These are phyloP conservation scores for Sialis lutaria DNA, from an alignment of 2,888 invertebrate genomes.

Conservation along the genomic window DNA sequence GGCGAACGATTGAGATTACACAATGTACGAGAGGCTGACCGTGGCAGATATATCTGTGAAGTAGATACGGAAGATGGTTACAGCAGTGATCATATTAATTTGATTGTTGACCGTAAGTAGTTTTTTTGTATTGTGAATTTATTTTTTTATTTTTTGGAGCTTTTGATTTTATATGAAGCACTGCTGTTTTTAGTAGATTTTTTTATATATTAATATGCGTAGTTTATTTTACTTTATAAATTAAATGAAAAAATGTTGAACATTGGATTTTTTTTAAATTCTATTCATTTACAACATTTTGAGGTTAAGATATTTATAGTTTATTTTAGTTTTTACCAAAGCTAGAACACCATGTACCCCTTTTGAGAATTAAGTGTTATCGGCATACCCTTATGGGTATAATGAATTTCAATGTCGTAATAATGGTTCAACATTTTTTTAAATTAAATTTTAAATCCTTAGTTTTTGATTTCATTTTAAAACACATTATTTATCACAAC, in stretches of 20 bases:
- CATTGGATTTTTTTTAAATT: background rate
- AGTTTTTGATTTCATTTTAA: no score
- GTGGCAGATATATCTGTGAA: conserved; percentile 67
- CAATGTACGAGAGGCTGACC: conserved; percentile 46
- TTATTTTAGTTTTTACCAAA: no score
- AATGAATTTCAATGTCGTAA: no score
- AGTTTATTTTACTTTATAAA: no score
- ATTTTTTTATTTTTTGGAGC: background rate
- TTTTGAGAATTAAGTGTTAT: no score
- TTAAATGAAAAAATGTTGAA: no score
- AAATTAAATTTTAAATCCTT: no score
- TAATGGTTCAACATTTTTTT: no score
- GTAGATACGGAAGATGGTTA: conserved; percentile 31
- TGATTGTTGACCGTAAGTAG: conserved; percentile 59
- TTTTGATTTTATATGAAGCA: background rate
- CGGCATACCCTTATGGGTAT: no score
- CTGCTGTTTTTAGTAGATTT: background rate
- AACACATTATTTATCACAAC: no score
- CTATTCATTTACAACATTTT: background rate
- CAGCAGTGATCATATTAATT: conserved; percentile 50
- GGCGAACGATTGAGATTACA: conserved; percentile 31
- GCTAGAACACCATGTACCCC: no score
- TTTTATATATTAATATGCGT: no score
- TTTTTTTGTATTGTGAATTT: background rate
- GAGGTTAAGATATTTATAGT: background rate